Evolutionary conservation across 92 coral and sea anemone genomes (phyloP), one percentile per base, ranked within the genome.

Genomic region (Porites divaricata): DNA sequence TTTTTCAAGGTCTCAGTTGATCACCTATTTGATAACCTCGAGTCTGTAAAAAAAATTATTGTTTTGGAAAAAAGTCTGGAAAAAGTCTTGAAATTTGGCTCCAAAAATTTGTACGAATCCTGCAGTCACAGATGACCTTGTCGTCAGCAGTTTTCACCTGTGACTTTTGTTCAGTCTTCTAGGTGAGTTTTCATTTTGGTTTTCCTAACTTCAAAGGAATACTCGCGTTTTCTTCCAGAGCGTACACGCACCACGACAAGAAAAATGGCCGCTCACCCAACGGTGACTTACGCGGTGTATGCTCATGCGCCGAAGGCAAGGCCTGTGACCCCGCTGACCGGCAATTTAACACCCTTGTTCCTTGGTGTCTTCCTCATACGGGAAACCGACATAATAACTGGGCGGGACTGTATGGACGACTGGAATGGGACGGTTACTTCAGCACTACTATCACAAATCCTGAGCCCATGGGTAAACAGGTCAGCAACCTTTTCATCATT

Each of bases 401-500:
- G 99, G 98, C 99, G 53, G 99, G 99, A 35, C 88, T 96, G 69
- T 96, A 96, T 67, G 99, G 99, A 11, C 90, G 99, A 19, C 95
- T 96, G 70, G 99, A 96, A 74, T 96, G 99, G 99, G 98, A 96
- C 76, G 99, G 99, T 25, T 96, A 84, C 83, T 96, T 96, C 69
- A 96, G 99, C 84, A 96, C 99, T 13, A 96, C 99, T 63, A 93
- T 96, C 78, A 96, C 99, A 62, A 96, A 96, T 81, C 99, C 99
- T 82, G 99, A 96, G 67, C 99, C 99, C 67, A 96, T 96, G 99
- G 99, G 99, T 25, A 96, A 96, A 77, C 99, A 96, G 98, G 99
- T 96, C 77, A 56, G 85, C 45, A 23, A 7, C 22, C 15, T 23
- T 22, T 63, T 64, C 45, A 35, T 35, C 45, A 35, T 35, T 35